Conservation (phyloP, 2,888 invertebrate genomes). For the Athripsodes cinereus region DNA sequence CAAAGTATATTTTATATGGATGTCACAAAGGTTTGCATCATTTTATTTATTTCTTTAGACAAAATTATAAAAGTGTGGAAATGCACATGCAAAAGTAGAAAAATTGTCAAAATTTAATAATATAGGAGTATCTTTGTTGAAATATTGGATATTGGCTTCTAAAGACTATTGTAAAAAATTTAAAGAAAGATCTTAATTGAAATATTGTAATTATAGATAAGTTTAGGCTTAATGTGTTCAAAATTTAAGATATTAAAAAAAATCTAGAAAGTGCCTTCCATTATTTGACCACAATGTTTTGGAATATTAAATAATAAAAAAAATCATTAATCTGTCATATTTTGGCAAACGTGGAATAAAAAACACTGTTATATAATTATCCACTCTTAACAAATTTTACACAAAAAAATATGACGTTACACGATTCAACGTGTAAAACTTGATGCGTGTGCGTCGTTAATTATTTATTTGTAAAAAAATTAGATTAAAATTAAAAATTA, state of each 20-base stretch:
- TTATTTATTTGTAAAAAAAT: conserved; percentile 45
- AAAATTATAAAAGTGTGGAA: neutral
- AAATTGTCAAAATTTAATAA: neutral
- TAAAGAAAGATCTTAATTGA: conserved; percentile 24
- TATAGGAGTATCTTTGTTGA: conserved; percentile 29
- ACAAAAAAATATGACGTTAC: conserved; percentile 5
- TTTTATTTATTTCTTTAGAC: too few relatives aligned
- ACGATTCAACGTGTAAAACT: conserved; percentile 14
- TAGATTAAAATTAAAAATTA: conserved; percentile 44
- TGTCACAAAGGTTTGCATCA: too few relatives aligned
- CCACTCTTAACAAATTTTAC: conserved; percentile 1
- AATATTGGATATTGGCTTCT: conserved; percentile 20
- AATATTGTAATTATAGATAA: conserved; percentile 47
- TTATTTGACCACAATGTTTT: conserved; percentile 48
- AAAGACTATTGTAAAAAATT: conserved; percentile 19
- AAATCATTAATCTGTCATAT: conserved; percentile 19
- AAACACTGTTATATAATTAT: neutral
- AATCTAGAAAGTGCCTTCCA: conserved; percentile 81
- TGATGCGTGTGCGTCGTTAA: conserved; percentile 26
- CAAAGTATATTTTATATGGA: too few relatives aligned
- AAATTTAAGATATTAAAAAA: conserved; percentile 51
- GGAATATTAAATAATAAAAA: conserved; percentile 18
- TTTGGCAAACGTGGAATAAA: neutral
- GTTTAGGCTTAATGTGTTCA: conserved; percentile 72
- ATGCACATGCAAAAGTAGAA: neutral